Evolutionary conservation across 2,888 invertebrate genomes (phyloP), one percentile per base, ranked within the genome.

Genomic region (Biston betularia): DNA sequence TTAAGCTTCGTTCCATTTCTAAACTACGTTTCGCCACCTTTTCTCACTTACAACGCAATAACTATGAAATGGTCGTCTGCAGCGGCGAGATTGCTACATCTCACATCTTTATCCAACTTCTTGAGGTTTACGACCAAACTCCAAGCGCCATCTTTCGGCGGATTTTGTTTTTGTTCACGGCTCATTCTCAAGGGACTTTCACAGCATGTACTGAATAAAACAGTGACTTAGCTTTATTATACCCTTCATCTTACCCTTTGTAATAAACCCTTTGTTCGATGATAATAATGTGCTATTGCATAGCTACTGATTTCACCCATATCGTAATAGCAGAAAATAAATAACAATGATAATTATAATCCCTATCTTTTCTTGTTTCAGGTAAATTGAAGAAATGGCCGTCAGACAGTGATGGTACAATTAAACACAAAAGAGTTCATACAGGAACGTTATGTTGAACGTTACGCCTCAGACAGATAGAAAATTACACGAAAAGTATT

Each of bases 161-260:
- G 72, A 73, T 77, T 74, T 72, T 71, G 69, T 77, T 78, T 79
- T 77, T 77, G 70, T 78, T 79, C 76, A 73, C 72, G 63, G 65
- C 72, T 65, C 68, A 70, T 71, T 69, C 73, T 63, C 65, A 55
- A 61, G 67, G 67, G 58, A 70, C 63, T 63, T 44, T 58, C 24
- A n/a, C 0, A 14, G 12, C 6, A 8, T 33, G 12, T 52, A 49
- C 4, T 14, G 12, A 46, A 15, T 4, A 14, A 38, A 9, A 15
- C 8, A n/a, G 52, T 8, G 6, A n/a, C 24, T 46, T 15, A 46
- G 49, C 33, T 24, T 24, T 24, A n/a, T n/a, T n/a, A n/a, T n/a
- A n/a, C n/a, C n/a, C n/a, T n/a, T n/a, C n/a, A n/a, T n/a, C n/a
- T n/a, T n/a, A n/a, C n/a, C n/a, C n/a, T n/a, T n/a, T n/a, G n/a